Evolutionary conservation across 2,113 vertebrate genomes (phyloP).

Genomic region (Ginglymostoma cirratum): DNA sequence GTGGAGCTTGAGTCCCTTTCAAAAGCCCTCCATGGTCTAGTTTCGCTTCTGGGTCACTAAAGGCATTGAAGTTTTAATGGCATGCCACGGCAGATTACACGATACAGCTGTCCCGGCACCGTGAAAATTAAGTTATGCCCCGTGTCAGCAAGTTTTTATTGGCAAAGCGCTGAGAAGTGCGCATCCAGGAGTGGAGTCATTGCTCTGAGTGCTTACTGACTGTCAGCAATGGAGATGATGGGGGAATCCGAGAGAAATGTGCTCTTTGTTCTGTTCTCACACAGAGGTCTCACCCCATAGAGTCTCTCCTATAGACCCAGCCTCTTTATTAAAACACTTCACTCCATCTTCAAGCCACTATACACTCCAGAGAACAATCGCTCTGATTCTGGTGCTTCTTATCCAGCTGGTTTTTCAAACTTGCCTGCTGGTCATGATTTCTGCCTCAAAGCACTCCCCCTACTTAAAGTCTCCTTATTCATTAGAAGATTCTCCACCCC

Average conservation of each 20-base stretch:
- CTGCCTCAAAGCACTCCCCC: constrained; percentile 35
- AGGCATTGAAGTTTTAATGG: constrained; percentile 98
- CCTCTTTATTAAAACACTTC: constrained; percentile 35
- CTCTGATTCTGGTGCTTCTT: not conserved
- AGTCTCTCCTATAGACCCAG: constrained; percentile 36
- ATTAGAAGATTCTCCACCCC: constrained; percentile 44
- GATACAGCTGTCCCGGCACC: constrained; percentile 98
- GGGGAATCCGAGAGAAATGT: constrained; percentile 54
- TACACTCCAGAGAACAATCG: constrained; percentile 39
- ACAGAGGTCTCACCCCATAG: constrained; percentile 39
- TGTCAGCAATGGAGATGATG: constrained; percentile 66
- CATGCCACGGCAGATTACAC: constrained; percentile 98
- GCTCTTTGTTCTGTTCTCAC: constrained; percentile 55
- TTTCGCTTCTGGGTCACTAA: constrained; percentile 96
- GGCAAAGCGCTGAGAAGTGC: constrained; percentile 59
- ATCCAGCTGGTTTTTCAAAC: constrained; percentile 40
- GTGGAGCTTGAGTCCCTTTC: constrained; percentile 87
- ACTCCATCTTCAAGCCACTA: constrained; percentile 38
- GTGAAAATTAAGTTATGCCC: constrained; percentile 99
- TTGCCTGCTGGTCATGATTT: constrained; percentile 34
- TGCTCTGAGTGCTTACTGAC: constrained; percentile 60
- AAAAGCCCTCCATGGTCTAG: constrained; percentile 82
- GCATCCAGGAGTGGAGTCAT: constrained; percentile 50
- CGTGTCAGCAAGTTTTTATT: constrained; percentile 87
- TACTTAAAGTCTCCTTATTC: constrained; percentile 44